A percentile compares a stretch with the other conserved stretches of the same genome.
Evolutionary conservation across 2,888 invertebrate species (phyloP).

Genomic region (Monoplex corrugatus): DNA sequence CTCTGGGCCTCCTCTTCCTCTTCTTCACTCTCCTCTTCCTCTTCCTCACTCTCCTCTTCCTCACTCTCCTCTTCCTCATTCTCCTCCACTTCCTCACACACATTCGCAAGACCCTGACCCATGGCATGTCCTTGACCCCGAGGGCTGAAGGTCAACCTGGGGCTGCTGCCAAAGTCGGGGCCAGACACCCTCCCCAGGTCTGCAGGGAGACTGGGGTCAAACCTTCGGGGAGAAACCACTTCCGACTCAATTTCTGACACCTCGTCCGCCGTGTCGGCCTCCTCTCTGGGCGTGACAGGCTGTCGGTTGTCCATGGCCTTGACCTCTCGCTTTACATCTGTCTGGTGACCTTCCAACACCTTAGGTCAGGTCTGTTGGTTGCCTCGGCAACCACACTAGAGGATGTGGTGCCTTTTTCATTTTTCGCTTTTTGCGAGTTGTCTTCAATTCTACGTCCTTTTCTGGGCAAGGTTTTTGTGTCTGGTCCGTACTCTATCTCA

Average conservation of each 20-base stretch:
- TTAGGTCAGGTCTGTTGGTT: conserved; percentile 10
- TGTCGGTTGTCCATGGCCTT: not conserved
- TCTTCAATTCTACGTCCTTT: not conserved
- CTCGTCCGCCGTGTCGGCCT: conserved; percentile 59
- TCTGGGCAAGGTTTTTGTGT: too few species aligned
- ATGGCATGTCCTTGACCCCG: not conserved
- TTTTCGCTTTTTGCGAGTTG: not conserved
- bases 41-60: not conserved
- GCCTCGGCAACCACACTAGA: conserved; percentile 40
- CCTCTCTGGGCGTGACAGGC: not conserved
- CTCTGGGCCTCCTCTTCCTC: not conserved
- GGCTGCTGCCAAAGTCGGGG: not conserved
- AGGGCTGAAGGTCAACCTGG: not conserved
- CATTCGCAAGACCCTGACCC: not conserved
- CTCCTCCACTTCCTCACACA: not conserved
- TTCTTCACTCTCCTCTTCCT: not conserved
- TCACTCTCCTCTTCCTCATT: not conserved
- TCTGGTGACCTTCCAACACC: not conserved
- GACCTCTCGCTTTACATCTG: too few species aligned
- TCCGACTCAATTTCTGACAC: conserved; percentile 64
- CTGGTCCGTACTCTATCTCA: too few species aligned
- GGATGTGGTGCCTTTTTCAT: conserved; percentile 28
- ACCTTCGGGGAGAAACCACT: conserved; percentile 50
- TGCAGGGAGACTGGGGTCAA: conserved; percentile 35
- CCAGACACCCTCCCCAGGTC: not conserved